Evolutionary conservation across 2,113 vertebrate species (phyloP), one percentile per base, ranked within the genome.

Genomic region (Lota lota): DNA sequence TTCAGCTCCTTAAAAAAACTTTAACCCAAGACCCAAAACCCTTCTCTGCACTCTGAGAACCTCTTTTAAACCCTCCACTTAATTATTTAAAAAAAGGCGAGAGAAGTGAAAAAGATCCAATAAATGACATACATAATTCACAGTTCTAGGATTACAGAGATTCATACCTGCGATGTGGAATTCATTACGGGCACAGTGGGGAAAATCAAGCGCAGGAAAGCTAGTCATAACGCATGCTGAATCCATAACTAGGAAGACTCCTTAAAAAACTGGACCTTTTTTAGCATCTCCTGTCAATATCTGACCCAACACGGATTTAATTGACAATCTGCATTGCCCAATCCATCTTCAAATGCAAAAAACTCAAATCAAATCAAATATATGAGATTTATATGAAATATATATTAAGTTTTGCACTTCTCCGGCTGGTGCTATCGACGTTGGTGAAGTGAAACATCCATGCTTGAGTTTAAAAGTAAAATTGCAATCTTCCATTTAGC

Each of bases 121-220:
- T 87, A 88, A 83, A 87, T 85, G 73, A 85, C 68, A 87, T 90
- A 70, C 80, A 91, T 90, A 86, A 92, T 91, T 91, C 84, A 88
- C 80, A 86, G 77, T 86, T 81, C 66, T 68, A 75, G 84, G 85
- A 89, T 90, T 90, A 86, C 77, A 88, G 74, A 85, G 83, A 79
- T 90, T 90, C 79, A 85, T 79, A 80, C 81, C 82, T 80, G 80
- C 81, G 85, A 83, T 66, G 61, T 75, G 84, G 82, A 90, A 92
- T 89, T 88, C 76, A 87, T 90, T 89, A 89, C 81, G 69, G 75
- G 82, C 74, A 75, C 69, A 71, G 79, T 22, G 76, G 74, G 66
- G 70, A 80, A 81, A 89, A 88, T 85, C 83, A 89, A 83, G 89
- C 33, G 73, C 64, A 50, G 70, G 86, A 67, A 88, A 78, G 85